A percentile compares a stretch with the other conserved stretches of the same genome.
These are phyloP conservation scores for Dromiciops gliroides DNA, from an alignment of 2,113 vertebrate genomes.

Conservation along the genomic window DNA sequence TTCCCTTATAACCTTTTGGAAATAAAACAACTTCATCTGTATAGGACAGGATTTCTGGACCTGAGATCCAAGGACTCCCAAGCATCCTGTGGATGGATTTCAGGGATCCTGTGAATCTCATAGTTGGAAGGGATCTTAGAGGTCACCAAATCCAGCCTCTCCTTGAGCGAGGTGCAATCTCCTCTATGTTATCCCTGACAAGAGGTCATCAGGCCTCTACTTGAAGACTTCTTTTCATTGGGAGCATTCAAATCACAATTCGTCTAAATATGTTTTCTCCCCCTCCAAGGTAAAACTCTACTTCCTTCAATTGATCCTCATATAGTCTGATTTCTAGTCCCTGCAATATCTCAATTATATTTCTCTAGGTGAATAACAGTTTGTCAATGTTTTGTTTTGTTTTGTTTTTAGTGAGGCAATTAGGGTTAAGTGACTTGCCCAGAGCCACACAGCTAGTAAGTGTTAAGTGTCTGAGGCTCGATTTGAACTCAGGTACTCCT, in stretches of 20 bases:
- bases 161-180: not conserved
- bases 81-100: not conserved
- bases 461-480: no score
- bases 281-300: not conserved
- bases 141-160: not conserved
- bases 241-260: not conserved
- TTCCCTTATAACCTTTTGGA: not conserved
- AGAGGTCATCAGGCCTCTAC: not conserved
- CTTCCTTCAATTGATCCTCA: not conserved
- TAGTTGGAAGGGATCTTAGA: not conserved
- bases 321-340: not conserved
- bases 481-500: no score
- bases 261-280: not conserved
- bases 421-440: no score
- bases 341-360: not conserved
- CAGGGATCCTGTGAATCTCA: not conserved
- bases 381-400: not conserved
- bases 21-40: not conserved
- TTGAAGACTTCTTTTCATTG: not conserved
- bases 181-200: not conserved
- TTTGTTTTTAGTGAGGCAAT: no score
- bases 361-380: not conserved
- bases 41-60: not conserved
- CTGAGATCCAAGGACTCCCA: not conserved
- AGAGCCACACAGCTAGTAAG: no score